Evolutionary conservation across 2,797 vertebrate genomes (phyloP), one percentile per base, ranked within the genome.

Genomic region (Spheniscus humboldti): DNA sequence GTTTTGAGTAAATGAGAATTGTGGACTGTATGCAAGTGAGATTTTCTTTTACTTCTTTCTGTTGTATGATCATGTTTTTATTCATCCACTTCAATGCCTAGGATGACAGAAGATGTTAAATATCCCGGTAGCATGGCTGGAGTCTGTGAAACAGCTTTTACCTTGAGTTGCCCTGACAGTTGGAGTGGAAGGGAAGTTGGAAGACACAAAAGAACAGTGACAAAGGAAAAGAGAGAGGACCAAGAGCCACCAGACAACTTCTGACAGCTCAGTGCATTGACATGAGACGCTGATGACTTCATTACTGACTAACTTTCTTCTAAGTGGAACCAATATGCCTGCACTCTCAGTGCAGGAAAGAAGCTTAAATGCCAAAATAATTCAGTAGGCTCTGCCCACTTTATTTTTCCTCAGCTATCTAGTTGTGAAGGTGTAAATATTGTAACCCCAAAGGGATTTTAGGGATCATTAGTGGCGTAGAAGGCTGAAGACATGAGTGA

Each of bases 311-410:
- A 31, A 74, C 60, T 80, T 88, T 75, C 66, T 86, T 33, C 50
- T 48, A 62, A 62, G 68, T 89, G 75, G 68, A 96, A 92, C 13
- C 31, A 53, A 90, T 90, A 88, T 5, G 37, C 45, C 33, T 92
- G 30, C 22, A 50, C 20, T 33, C 43, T 82, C 41, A 33, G 66
- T 16, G n/a, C 68, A 57, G 33, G 19, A 80, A 93, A 89, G 57
- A 28, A 73, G n/a, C 53, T 91, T 43, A 78, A 92, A 91, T 69
- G 33, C 48, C 66, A 78, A 77, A 96, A 95, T 71, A 93, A 94
- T 76, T 95, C 31, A 85, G 11, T 64, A 92, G 47, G 39, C 41
- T 74, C 80, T 80, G 53, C 57, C 69, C 69, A 82, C n/a, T 96
- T 92, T 35, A 11, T 72, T 96, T 92, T 95, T 88, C 57, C 63